These are phyloP conservation scores for Euura saliciscinereae DNA, from an alignment of 1,140 invertebrate species.

Conservation along the genomic window DNA sequence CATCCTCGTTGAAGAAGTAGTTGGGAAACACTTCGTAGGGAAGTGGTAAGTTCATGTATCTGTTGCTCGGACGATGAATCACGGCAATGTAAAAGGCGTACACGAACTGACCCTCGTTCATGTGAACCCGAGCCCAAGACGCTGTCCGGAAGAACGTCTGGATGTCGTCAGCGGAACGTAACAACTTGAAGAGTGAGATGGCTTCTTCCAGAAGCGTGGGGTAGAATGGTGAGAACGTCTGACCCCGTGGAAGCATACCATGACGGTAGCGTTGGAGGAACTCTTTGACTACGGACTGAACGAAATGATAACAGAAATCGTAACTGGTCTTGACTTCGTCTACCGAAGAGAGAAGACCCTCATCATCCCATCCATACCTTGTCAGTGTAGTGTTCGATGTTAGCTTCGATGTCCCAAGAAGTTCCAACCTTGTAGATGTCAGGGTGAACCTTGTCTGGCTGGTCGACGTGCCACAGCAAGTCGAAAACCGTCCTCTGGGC, in stretches of 20 bases:
- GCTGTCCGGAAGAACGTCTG: slow-evolving; percentile 70
- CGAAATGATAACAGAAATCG: not conserved
- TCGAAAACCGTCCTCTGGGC: not conserved
- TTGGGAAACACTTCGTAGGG: slow-evolving; percentile 71
- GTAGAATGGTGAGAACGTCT: not conserved
- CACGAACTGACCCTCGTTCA: slow-evolving; percentile 70
- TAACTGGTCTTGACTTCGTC: not conserved
- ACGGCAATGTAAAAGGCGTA: slow-evolving; percentile 67
- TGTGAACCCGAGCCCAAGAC: slow-evolving; percentile 65
- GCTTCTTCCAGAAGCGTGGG: slow-evolving; percentile 62
- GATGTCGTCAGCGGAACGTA: slow-evolving; percentile 69
- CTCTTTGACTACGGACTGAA: not conserved
- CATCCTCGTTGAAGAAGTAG: slow-evolving; percentile 65
- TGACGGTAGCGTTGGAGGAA: not conserved
- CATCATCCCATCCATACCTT: not conserved
- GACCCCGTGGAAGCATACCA: not conserved
- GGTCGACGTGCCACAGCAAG: slow-evolving; percentile 1
- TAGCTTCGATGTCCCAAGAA: not conserved
- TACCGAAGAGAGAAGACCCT: not conserved
- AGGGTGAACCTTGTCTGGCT: not conserved
- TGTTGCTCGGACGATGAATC: slow-evolving; percentile 66
- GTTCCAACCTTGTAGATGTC: not conserved
- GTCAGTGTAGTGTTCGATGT: not conserved
- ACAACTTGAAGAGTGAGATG: slow-evolving; percentile 59
- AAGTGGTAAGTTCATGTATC: slow-evolving; percentile 66